Base-by-base conservation (phyloP, 35 echinoderm and acorn worm species). In the Nesometra sesokonis region DNA sequence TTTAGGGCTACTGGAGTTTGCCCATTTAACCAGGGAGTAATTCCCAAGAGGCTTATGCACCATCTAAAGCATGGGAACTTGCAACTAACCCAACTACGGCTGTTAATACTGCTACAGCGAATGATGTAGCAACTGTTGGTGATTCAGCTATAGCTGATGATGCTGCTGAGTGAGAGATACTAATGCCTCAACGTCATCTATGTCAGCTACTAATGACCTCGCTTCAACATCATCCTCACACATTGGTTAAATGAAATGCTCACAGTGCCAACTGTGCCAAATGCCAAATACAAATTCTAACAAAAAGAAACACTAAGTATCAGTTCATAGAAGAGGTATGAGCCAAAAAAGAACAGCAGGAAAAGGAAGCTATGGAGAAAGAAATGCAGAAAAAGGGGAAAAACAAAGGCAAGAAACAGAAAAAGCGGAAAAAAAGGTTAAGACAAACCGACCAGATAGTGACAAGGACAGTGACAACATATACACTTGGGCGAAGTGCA, bases 21-120 rank as follows among this genome's bases (percentile, higher is more conserved):
- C 32, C 89, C 89, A 35, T 81, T 90, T 76, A 90, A 90, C 30
- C 82, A 85, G 31, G 77, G 31, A 29, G 88, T 79, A 30, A 30
- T 89, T 33, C 87, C 79, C 5, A 30, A 82, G 57, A 77, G 37
- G 82, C 88, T 17, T 90, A 35, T 34, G 47, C 39, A 85, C n/a
- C n/a, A n/a, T n/a, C n/a, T n/a, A n/a, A 35, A 76, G 38, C 82
- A 37, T 89, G 87, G 87, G 81, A 27, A 27, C 36, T 38, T 31
- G n/a, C 47, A 17, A 30, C 76, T 29, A 78, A 31, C 77, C 5
- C 23, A 79, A 23, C 11, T 30, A 38, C 11, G 19, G 13, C 31
- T 35, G 57, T 0, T 32, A 3, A 30, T 77, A 29, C 76, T 17
- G 21, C 76, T 21, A 29, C 52, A 21, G 33, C 67, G 17, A 78